Percentiles rank a stretch among this genome's conserved stretches.
These are phyloP conservation scores for Urocynchramus pylzowi DNA, from an alignment of 2,113 vertebrate genomes.

Conservation along the genomic window DNA sequence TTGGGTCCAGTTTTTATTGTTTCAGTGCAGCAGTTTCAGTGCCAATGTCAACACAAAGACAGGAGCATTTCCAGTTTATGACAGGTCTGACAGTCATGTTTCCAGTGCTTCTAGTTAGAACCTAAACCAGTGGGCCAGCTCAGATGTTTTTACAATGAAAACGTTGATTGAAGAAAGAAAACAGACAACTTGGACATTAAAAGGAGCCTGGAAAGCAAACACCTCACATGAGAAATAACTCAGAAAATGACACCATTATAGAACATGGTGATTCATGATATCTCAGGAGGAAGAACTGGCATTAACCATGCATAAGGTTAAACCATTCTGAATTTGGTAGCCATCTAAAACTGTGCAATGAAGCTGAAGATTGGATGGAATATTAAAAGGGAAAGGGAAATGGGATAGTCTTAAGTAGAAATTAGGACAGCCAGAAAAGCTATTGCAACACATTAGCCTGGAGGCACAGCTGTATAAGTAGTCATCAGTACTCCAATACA, in stretches of 20 bases:
- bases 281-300: neutral
- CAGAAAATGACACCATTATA: neutral
- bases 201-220: neutral
- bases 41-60: conserved; percentile 34
- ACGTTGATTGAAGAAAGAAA: conserved; percentile 3
- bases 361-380: neutral
- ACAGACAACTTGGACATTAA: neutral
- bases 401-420: neutral
- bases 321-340: neutral
- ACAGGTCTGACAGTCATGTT: neutral
- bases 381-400: neutral
- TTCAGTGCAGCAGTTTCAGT: neutral
- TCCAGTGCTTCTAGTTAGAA: neutral
- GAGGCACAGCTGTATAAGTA: neutral
- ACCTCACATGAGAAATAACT: neutral
- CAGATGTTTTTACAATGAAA: conserved; percentile 30
- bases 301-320: neutral
- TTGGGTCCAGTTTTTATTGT: conserved; percentile 8
- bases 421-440: neutral
- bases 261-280: neutral
- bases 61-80: conserved; percentile 43
- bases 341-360: neutral
- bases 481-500: neutral
- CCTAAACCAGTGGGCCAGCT: neutral
- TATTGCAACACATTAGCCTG: neutral